Base-by-base conservation (phyloP, 2,888 invertebrate species). In the Polietes domitor region DNA sequence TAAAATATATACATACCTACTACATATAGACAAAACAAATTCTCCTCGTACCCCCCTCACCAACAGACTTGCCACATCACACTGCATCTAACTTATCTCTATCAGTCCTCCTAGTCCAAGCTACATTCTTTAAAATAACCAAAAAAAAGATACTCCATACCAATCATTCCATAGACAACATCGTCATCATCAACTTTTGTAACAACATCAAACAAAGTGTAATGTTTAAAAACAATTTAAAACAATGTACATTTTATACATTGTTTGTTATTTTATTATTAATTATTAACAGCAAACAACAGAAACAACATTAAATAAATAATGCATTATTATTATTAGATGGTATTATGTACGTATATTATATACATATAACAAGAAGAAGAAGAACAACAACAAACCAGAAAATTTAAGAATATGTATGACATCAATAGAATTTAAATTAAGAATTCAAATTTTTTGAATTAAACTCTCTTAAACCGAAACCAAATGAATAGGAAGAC, bases 391-490 rank as follows among this genome's bases (percentile, higher is more conserved):
- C 43, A 63, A 70, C 12, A 65, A 32, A 77, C 47, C 78, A 63
- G 68, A 76, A 76, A 47, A 68, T 41, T 47, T 65, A 82, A 77
- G 7, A 76, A 74, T 68, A 47, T 55, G 70, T 79, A 32, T 37
- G 70, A 80, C 75, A 77, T 73, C 55, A 61, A 76, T 73, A 72
- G 37, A 55, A 80, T 68, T 73, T 83, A 79, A 70, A 79, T 77
- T 53, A 82, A 80, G 47, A 73, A 78, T 81, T 82, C 75, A 84
- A 79, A 68, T 63, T 79, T 82, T 83, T 77, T 83, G 83, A 83
- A 83, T 80, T 61, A 78, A 78, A 83, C 74, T 78, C 77, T 83
- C 80, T 83, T 77, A 47, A 71, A 80, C 71, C 21, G 63, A 55
- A 78, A 65, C 19, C 71, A 78, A 65, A 76, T n/a, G n/a, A n/a